Base-by-base conservation (phyloP, 2,797 vertebrate species). In the Pyrocephalus nanus region DNA sequence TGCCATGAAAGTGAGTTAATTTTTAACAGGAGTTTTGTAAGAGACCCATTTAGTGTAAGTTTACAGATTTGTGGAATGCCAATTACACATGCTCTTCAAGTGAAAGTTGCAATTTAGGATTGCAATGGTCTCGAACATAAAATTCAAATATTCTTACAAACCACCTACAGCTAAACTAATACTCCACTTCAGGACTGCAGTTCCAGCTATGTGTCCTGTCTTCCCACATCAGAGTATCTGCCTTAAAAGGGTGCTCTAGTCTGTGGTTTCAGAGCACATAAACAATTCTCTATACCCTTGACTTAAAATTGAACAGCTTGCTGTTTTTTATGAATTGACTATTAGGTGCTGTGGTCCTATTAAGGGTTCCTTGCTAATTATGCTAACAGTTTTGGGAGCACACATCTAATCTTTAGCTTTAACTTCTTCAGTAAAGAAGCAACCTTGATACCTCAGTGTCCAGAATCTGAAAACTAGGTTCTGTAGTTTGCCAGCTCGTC, bases 1-100 rank as follows among this genome's bases (percentile, higher is more conserved):
- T 81, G 50, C 51, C 36, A 72, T 70, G 66, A 90, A 92, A 90
- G 11, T 15, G 50, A 93, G 70, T 88, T 92, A 96, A 78, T 86
- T 69, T 94, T 95, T 94, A 86, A 74, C 57, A 89, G 29, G 21
- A 15, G 8, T 94, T 86, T 90, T 83, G 51, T 71, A 83, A 80
- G 26, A 88, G 26, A 62, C 42, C 15, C 5, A 1, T 55, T 75
- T 78, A 76, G 62, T 62, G 13, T 58, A 60, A 62, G 13, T 60
- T 83, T 80, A 81, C 40, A 53, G 47, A 74, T 80, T 61, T 83
- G 70, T 69, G 43, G 91, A 94, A 84, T 27, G 15, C 15, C 66
- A 53, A 19, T 53, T 80, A 79, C 32, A 84, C 6, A 2, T 12
- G 15, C 8, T 90, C 34, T 47, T 40, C 13, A 51, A 87, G n/a